Percentiles rank a stretch among this genome's conserved stretches.
Conservation (phyloP, 2,797 vertebrate genomes). For the Sebastes paucispinis region DNA sequence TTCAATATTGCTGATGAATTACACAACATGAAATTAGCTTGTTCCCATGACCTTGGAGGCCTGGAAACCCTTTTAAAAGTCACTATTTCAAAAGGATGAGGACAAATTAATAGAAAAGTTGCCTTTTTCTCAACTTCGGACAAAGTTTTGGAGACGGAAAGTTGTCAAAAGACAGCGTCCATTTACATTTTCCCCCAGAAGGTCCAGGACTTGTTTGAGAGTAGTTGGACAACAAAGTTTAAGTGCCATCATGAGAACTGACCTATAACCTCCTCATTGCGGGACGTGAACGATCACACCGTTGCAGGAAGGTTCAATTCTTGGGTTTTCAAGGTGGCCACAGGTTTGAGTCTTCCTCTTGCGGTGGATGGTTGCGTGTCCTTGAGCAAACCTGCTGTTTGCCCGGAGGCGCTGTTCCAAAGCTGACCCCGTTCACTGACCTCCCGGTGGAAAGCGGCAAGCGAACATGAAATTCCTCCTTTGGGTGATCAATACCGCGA, state of each 20-base stretch:
- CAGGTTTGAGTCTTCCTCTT: conserved; percentile 19
- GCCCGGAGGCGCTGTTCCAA: conserved; percentile 46
- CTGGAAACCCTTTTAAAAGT: conserved; percentile 13
- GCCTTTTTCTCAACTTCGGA: background rate
- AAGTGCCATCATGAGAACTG: background rate
- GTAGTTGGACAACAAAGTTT: conserved; percentile 21
- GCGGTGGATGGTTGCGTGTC: conserved; percentile 13
- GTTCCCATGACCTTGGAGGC: conserved; percentile 31
- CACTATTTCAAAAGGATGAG: conserved; percentile 11
- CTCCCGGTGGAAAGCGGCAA: conserved; percentile 28
- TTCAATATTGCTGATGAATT: conserved; percentile 28
- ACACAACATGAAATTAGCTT: background rate
- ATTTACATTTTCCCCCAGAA: conserved; percentile 40
- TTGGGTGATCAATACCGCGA: conserved; percentile 59
- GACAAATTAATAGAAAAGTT: conserved; percentile 11
- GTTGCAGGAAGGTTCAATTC: background rate
- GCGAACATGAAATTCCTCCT: conserved; percentile 41
- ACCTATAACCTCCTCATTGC: conserved; percentile 26
- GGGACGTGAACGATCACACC: background rate
- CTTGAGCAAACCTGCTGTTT: conserved; percentile 36
- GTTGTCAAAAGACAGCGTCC: conserved; percentile 13
- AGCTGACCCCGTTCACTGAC: conserved; percentile 51
- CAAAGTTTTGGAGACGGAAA: conserved; percentile 30
- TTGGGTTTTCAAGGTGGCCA: conserved; percentile 4
- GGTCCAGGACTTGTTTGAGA: conserved; percentile 16